Conservation (phyloP, 2,113 vertebrate genomes). For the Mohoua ochrocephala region DNA sequence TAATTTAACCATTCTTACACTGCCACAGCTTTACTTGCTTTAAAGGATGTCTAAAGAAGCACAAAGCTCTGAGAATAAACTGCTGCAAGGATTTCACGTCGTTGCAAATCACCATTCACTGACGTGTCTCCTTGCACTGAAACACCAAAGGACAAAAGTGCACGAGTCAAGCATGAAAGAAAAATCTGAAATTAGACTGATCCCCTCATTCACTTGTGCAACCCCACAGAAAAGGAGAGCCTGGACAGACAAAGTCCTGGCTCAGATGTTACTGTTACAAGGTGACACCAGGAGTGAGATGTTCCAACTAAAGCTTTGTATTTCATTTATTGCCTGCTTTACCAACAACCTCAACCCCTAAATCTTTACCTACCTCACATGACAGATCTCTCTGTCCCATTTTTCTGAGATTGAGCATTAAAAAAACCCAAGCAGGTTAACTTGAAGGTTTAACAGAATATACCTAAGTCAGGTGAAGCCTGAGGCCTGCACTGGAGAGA, state of each 20-base stretch:
- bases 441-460: neutral
- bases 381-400: neutral
- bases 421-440: neutral
- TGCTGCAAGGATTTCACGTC: neutral
- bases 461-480: neutral
- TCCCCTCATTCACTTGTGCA: neutral
- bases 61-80: neutral
- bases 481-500: neutral
- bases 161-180: neutral
- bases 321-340: neutral
- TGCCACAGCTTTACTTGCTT: neutral
- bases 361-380: neutral
- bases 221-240: neutral
- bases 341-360: neutral
- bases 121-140: neutral
- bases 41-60: neutral
- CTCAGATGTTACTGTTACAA: neutral
- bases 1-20: neutral
- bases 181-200: neutral
- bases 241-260: neutral
- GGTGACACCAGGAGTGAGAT: neutral
- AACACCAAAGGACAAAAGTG: neutral
- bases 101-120: neutral
- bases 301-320: neutral
- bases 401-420: neutral